phyloP scores from a whole-genome alignment of 1,140 invertebrate genomes.

The Drosophila sulfurigaster region DNA sequence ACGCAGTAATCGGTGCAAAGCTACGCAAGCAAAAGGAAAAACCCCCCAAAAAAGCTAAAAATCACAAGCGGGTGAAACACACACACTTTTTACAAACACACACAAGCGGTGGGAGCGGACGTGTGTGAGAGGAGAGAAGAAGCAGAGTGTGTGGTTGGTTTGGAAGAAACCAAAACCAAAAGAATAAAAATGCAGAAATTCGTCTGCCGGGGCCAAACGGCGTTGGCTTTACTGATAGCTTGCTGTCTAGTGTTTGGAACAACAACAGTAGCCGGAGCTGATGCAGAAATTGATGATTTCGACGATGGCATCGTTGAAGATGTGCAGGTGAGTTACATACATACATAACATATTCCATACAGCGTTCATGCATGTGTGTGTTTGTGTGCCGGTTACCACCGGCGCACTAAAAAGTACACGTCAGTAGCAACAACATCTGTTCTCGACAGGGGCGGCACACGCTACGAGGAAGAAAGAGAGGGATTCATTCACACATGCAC shows the following conservation, averaged over 20 bases:
- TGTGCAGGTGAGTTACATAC: conserved; percentile 60
- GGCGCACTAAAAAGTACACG: conserved; percentile 71
- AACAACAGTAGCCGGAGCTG: conserved; percentile 8
- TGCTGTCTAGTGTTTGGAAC: conserved; percentile 37
- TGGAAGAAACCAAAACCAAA: conserved; percentile 10
- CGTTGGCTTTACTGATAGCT: conserved; percentile 61
- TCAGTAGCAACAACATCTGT: conserved; percentile 59
- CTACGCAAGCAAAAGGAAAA: conserved; percentile 38
- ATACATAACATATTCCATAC: background rate
- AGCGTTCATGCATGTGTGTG: background rate
- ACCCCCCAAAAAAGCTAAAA: conserved; percentile 10
- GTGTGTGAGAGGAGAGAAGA: too few relatives aligned
- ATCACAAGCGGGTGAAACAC: conserved; percentile 39
- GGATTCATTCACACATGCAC: too few relatives aligned
- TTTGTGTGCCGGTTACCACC: conserved; percentile 29
- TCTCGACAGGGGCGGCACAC: conserved; percentile 20
- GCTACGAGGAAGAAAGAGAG: conserved; percentile 10
- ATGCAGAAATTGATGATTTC: conserved; percentile 64
- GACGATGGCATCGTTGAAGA: conserved; percentile 79
- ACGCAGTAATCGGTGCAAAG: conserved; percentile 56
- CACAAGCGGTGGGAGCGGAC: too few relatives aligned
- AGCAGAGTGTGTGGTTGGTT: too few relatives aligned
- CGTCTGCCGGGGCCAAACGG: conserved; percentile 48
- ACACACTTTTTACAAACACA: too few relatives aligned
- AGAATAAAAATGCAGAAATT: conserved; percentile 62